A percentile compares a stretch with the other conserved stretches of the same genome.
phyloP scores from a whole-genome alignment of 2,113 vertebrate species.

The Hepsetus odoe region DNA sequence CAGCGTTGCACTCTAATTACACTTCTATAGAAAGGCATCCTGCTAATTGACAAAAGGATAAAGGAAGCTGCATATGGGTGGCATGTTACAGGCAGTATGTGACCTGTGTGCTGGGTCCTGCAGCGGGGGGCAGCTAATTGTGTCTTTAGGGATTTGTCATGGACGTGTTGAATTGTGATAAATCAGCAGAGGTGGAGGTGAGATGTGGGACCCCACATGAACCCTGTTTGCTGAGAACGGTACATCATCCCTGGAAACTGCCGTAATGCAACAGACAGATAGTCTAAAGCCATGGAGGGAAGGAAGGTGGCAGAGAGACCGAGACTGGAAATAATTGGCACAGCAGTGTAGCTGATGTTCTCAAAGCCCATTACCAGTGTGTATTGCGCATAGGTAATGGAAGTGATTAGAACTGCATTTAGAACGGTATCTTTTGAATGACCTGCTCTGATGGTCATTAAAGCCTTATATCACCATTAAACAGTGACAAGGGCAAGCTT shows the following conservation, averaged over 20 bases:
- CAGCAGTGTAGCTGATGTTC: conserved; percentile 42
- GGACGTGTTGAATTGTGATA: conserved; percentile 68
- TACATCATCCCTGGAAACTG: conserved; percentile 17
- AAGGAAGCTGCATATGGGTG: conserved; percentile 60
- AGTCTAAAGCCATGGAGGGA: conserved; percentile 2
- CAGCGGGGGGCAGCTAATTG: conserved; percentile 68
- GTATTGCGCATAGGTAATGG: conserved; percentile 1
- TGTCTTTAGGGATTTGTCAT: conserved; percentile 78
- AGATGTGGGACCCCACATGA: conserved; percentile 56
- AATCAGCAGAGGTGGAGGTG: conserved; percentile 66
- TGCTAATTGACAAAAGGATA: conserved; percentile 56
- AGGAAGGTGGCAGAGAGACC: neutral
- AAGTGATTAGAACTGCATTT: conserved; percentile 4
- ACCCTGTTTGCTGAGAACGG: conserved; percentile 56
- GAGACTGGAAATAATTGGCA: conserved; percentile 43
- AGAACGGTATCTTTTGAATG: neutral
- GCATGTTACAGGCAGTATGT: conserved; percentile 38
- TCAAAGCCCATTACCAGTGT: conserved; percentile 31
- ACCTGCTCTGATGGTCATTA: neutral
- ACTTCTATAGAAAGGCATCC: conserved; percentile 50
- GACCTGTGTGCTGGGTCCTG: conserved; percentile 61
- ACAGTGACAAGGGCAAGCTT: neutral
- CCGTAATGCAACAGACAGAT: conserved; percentile 29
- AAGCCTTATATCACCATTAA: neutral
- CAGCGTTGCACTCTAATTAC: conserved; percentile 53